Evolutionary conservation across 2,797 vertebrate genomes (phyloP).

Genomic region (Notoglanidium macrostoma): DNA sequence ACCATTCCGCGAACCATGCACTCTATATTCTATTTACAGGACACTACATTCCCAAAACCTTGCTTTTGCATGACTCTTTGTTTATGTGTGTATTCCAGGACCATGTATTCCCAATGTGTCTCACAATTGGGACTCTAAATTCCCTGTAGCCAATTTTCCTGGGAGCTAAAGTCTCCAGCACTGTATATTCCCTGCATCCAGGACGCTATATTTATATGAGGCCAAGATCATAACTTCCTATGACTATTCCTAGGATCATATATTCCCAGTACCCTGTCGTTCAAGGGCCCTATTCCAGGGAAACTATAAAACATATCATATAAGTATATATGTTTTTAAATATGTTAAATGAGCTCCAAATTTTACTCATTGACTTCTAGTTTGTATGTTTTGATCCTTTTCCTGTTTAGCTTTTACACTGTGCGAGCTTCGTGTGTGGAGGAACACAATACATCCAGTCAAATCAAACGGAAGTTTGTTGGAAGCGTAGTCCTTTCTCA

Average conservation of each 20-base stretch:
- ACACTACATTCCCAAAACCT: neutral
- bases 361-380: neutral
- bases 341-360: neutral
- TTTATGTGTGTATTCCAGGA: neutral
- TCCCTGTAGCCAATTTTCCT: no score
- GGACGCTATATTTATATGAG: neutral
- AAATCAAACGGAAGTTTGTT: neutral
- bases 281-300: neutral
- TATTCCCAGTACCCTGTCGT: neutral
- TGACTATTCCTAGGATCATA: neutral
- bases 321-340: neutral
- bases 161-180: no score
- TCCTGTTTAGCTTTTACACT: neutral
- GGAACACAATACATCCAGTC: neutral
- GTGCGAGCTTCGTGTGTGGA: neutral
- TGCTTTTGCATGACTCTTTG: neutral
- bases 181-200: no score
- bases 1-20: neutral
- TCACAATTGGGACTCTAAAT: neutral
- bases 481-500: slow-evolving; percentile 65
- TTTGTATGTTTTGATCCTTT: slow-evolving; percentile 59
- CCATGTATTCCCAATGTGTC: neutral
- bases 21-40: neutral
- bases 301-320: neutral
- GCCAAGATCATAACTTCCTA: neutral